Conservation (phyloP, 2,888 invertebrate species). For the Lepidocyrtinus sp. region DNA sequence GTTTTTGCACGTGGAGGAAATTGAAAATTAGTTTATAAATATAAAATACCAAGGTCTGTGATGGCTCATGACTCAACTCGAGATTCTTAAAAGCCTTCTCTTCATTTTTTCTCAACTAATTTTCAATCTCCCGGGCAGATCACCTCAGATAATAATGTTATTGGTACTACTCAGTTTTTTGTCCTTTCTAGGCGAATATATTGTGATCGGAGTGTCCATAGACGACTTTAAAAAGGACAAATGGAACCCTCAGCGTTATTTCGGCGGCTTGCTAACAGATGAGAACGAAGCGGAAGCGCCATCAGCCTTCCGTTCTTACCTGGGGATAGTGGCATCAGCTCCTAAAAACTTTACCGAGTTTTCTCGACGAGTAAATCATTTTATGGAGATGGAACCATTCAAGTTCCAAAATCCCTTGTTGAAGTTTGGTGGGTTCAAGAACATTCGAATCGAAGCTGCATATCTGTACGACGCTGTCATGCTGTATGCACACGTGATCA, state of each 20-base stretch:
- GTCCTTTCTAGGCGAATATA: slow-evolving; percentile 96
- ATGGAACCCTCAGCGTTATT: slow-evolving; percentile 83
- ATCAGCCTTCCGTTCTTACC: slow-evolving; percentile 85
- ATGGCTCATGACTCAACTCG: too few relatives aligned
- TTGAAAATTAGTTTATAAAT: too few relatives aligned
- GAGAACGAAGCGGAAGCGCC: slow-evolving; percentile 77
- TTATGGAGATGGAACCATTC: slow-evolving; percentile 89
- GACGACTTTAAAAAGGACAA: slow-evolving; percentile 88
- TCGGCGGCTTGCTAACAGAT: slow-evolving; percentile 82
- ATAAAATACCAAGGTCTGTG: too few relatives aligned
- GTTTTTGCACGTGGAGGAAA: neutral
- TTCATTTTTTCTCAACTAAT: neutral
- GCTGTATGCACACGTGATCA: slow-evolving; percentile 79
- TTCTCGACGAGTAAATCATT: slow-evolving; percentile 77
- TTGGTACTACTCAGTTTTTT: too few relatives aligned
- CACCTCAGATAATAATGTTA: too few relatives aligned
- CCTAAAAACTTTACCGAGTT: slow-evolving; percentile 74
- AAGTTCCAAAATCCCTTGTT: slow-evolving; percentile 87
- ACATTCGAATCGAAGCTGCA: slow-evolving; percentile 81
- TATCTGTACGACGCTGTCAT: slow-evolving; percentile 91
- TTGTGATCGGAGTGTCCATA: slow-evolving; percentile 92
- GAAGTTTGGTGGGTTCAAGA: slow-evolving; percentile 81
- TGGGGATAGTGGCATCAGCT: slow-evolving; percentile 77
- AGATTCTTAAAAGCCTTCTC: neutral
- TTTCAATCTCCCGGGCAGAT: too few relatives aligned